Percentiles rank a stretch among this genome's conserved stretches.
Conservation (phyloP, 2,113 vertebrate species). For the Abramis brama region DNA sequence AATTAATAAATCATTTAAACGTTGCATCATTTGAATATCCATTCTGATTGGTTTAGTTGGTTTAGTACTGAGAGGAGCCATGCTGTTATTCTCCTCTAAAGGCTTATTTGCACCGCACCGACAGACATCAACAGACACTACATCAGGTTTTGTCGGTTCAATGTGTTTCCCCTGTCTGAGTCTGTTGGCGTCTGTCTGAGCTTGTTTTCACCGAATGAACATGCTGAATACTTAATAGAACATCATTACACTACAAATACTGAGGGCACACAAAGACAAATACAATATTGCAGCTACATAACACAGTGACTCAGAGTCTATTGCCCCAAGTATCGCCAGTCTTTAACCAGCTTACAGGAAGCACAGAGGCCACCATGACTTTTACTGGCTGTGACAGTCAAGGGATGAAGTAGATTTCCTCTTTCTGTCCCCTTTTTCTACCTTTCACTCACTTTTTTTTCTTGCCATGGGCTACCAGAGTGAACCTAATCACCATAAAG, state of each 20-base stretch:
- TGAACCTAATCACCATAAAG: not conserved
- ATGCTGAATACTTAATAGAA: not conserved
- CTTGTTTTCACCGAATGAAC: no score
- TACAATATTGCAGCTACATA: conserved; percentile 4
- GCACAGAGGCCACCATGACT: conserved; percentile 5
- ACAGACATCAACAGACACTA: no score
- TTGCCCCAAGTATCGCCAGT: conserved; percentile 19
- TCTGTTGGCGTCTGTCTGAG: no score
- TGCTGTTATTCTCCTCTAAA: no score
- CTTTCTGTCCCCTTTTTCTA: not conserved
- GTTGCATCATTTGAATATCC: no score
- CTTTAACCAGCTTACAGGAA: conserved; percentile 35
- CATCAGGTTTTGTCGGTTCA: no score
- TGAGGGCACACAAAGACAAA: conserved; percentile 25
- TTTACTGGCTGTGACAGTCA: conserved; percentile 14
- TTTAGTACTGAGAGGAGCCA: no score
- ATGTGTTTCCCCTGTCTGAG: no score
- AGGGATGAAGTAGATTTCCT: not conserved
- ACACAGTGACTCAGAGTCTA: conserved; percentile 29
- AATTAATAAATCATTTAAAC: no score
- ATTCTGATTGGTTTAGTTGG: no score
- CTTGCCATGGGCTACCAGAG: not conserved
- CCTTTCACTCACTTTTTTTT: not conserved
- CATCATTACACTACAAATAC: not conserved
- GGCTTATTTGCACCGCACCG: no score